phyloP scores from a whole-genome alignment of 1,140 invertebrate genomes.

The Lordiphosa clarofinis region DNA sequence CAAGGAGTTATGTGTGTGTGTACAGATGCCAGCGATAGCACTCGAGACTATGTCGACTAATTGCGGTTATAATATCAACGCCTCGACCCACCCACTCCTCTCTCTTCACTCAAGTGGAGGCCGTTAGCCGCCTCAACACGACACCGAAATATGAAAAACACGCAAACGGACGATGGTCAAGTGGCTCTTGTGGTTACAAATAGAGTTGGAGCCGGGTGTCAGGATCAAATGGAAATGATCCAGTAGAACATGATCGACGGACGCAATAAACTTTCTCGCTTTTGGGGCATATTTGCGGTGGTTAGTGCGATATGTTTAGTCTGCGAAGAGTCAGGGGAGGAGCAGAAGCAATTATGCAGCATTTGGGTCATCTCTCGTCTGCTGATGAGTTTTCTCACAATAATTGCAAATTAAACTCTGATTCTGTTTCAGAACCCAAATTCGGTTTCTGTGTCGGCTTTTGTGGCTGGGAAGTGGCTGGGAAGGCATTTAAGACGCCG shows the following conservation, averaged over 20 bases:
- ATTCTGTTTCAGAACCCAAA: conserved; percentile 22
- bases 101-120: conserved; percentile 27
- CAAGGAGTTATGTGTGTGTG: conserved; percentile 6
- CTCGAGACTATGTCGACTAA: conserved; percentile 69
- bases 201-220: conserved; percentile 48
- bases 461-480: conserved; percentile 31
- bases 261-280: conserved; percentile 73
- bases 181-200: conserved; percentile 41
- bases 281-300: conserved; percentile 49
- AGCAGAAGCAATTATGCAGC: conserved; percentile 61
- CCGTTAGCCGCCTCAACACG: conserved; percentile 38
- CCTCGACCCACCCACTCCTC: conserved; percentile 23
- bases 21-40: conserved; percentile 61
- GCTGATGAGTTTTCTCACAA: conserved; percentile 54
- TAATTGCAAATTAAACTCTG: conserved; percentile 58
- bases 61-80: conserved; percentile 73
- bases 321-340: conserved; percentile 6
- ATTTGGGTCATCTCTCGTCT: conserved; percentile 60
- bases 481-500: conserved; percentile 39
- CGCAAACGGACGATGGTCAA: conserved; percentile 65
- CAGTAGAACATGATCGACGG: conserved; percentile 47
- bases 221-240: conserved; percentile 70
- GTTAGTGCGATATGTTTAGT: conserved; percentile 43
- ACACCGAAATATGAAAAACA: conserved; percentile 65
- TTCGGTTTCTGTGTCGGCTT: conserved; percentile 34